phyloP scores from a whole-genome alignment of 2,797 vertebrate species.

The Picus viridis region DNA sequence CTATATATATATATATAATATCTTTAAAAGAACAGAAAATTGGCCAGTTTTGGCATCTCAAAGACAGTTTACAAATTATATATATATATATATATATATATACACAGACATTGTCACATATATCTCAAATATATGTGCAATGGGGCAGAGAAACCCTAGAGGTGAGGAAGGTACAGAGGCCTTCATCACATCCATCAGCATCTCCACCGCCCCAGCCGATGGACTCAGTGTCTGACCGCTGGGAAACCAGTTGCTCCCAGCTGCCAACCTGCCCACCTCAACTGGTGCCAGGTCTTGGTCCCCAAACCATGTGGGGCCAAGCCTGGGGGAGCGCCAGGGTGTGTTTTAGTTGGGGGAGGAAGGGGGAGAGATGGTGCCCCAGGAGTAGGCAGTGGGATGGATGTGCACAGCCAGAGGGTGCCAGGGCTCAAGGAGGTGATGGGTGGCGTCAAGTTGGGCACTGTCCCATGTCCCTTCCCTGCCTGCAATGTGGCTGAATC shows the following conservation, averaged over 20 bases:
- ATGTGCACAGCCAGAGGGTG: background rate
- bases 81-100: conserved; percentile 71
- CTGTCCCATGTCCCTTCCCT: background rate
- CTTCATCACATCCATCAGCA: conserved; percentile 35
- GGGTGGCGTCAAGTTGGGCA: background rate
- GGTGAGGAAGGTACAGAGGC: conserved; percentile 56
- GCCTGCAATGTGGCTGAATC: accelerated
- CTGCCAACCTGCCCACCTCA: background rate
- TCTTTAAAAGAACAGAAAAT: conserved; percentile 80
- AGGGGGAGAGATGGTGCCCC: background rate
- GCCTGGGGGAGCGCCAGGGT: background rate
- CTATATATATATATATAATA: background rate
- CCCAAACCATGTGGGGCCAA: accelerated
- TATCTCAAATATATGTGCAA: conserved; percentile 69
- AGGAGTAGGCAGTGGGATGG: background rate
- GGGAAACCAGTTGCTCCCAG: conserved; percentile 37
- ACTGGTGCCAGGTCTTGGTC: background rate
- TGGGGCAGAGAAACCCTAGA: conserved; percentile 65
- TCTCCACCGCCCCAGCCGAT: background rate
- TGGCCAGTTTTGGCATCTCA: conserved; percentile 75
- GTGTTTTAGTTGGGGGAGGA: background rate
- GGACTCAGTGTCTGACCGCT: background rate
- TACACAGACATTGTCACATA: conserved; percentile 68
- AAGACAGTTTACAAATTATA: conserved; percentile 78
- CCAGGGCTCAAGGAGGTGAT: background rate